phyloP scores from a whole-genome alignment of 2,113 vertebrate genomes.

The Paramisgurnus dabryanus region DNA sequence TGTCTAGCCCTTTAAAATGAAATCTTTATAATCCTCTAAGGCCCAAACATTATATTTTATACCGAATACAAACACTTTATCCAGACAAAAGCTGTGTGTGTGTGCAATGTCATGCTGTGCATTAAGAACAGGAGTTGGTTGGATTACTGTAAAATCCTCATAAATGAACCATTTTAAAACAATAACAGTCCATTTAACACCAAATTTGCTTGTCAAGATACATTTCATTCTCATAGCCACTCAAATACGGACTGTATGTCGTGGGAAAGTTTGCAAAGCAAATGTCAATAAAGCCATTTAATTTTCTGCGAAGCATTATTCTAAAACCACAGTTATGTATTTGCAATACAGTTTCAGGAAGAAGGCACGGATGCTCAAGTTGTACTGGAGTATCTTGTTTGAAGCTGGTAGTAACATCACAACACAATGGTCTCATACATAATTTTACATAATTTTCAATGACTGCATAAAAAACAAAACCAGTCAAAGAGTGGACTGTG shows the following conservation, averaged over 20 bases:
- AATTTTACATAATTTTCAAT: background rate
- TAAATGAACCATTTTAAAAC: conserved; percentile 23
- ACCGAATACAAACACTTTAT: background rate
- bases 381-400: background rate
- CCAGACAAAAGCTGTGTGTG: background rate
- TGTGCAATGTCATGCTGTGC: background rate
- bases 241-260: background rate
- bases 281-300: conserved; percentile 1
- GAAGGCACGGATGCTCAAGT: background rate
- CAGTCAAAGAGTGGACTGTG: conserved; percentile 37
- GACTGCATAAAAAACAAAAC: conserved; percentile 13
- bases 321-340: background rate
- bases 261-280: background rate
- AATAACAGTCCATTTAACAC: conserved; percentile 30
- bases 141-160: conserved; percentile 31
- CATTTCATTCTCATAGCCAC: background rate
- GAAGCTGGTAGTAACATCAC: background rate
- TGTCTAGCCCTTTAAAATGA: background rate
- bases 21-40: background rate
- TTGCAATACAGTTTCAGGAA: background rate
- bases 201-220: conserved; percentile 8
- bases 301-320: background rate
- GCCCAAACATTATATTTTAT: background rate
- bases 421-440: background rate
- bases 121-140: conserved; percentile 18